Conservation (phyloP, 1,140 invertebrate species). For the Drosophila nasuta region DNA sequence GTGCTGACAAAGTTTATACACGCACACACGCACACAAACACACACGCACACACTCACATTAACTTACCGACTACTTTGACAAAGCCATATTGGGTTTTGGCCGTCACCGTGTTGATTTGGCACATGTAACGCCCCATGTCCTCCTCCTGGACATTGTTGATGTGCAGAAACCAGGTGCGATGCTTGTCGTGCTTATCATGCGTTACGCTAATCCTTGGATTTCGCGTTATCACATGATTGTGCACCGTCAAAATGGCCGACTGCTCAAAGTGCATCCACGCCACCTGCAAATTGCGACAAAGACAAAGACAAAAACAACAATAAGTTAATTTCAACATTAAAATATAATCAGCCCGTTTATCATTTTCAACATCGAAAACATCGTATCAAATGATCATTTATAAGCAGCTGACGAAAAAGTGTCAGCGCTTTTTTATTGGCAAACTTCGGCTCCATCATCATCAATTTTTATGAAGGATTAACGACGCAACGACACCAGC, state of each 20-base stretch:
- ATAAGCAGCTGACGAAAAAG: constrained; percentile 57
- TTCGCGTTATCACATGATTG: constrained; percentile 96
- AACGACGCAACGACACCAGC: constrained; percentile 47
- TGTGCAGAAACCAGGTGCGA: constrained; percentile 96
- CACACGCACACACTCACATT: background rate
- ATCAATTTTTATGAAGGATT: constrained; percentile 81
- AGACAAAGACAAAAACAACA: constrained; percentile 1
- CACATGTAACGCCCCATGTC: constrained; percentile 97
- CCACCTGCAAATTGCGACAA: constrained; percentile 89
- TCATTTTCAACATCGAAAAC: background rate
- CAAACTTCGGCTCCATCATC: constrained; percentile 70
- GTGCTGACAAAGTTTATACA: constrained; percentile 42
- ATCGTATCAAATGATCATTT: constrained; percentile 53
- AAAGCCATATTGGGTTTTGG: constrained; percentile 96
- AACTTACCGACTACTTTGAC: constrained; percentile 96
- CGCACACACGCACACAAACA: constrained; percentile 10
- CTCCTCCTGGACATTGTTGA: constrained; percentile 94
- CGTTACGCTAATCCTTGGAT: constrained; percentile 95
- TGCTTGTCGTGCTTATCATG: constrained; percentile 90
- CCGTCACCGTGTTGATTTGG: constrained; percentile 97
- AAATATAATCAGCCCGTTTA: constrained; percentile 22
- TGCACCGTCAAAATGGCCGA: constrained; percentile 96
- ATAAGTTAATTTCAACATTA: constrained; percentile 13
- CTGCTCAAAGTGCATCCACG: constrained; percentile 98
- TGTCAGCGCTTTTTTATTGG: constrained; percentile 65